phyloP scores from a whole-genome alignment of 1,140 invertebrate genomes.

The Oedothorax gibbosus region DNA sequence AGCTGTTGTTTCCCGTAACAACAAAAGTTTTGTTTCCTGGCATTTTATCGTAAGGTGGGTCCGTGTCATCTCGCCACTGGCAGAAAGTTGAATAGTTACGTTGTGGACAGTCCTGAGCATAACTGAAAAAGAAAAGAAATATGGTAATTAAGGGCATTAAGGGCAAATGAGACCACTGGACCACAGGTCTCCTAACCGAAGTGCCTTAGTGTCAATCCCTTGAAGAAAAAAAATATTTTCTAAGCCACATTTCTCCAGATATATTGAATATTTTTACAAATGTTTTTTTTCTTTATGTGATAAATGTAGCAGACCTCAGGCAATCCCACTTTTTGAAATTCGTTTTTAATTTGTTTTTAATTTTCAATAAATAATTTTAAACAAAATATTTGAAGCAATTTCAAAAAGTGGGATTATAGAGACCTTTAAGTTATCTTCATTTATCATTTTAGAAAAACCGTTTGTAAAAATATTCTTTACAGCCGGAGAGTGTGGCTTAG shows the following conservation, averaged over 20 bases:
- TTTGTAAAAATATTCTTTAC: too few relatives aligned
- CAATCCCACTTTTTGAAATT: background rate
- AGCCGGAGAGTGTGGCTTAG: too few relatives aligned
- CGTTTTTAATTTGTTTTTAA: too few relatives aligned
- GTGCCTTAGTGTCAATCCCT: background rate
- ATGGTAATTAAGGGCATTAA: background rate
- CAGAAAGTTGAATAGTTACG: conserved; percentile 33
- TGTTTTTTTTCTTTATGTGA: background rate
- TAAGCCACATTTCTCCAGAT: background rate
- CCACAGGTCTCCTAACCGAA: background rate
- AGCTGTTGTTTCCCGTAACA: conserved; percentile 35
- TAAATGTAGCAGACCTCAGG: background rate
- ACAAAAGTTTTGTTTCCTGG: conserved; percentile 17
- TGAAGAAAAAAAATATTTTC: background rate
- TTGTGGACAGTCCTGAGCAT: conserved; percentile 6
- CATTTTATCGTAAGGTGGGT: conserved; percentile 34
- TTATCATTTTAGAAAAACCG: too few relatives aligned
- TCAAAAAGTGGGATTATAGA: too few relatives aligned
- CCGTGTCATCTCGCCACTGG: conserved; percentile 48
- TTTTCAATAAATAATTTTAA: too few relatives aligned
- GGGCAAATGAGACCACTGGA: background rate
- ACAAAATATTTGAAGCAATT: too few relatives aligned
- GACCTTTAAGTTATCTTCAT: too few relatives aligned
- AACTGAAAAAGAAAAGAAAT: conserved; percentile 1
- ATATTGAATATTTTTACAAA: background rate